phyloP scores from a whole-genome alignment of 2,797 vertebrate genomes.

The Lagodon rhomboides region DNA sequence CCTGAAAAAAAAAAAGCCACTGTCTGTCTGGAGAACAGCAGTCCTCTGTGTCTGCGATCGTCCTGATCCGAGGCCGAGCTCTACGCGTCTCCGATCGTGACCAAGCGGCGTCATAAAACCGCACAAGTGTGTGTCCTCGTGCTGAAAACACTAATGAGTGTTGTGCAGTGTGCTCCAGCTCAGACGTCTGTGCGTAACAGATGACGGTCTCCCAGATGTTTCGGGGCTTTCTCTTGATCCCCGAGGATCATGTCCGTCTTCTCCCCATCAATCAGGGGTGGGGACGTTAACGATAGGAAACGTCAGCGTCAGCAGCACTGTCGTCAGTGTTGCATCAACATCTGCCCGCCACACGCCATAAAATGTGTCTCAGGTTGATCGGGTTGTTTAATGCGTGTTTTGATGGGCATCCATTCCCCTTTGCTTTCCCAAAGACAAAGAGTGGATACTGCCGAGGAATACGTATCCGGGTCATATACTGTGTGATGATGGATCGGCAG shows the following conservation, averaged over 20 bases:
- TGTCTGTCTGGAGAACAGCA: conserved; percentile 48
- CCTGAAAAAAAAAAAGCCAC: conserved; percentile 39
- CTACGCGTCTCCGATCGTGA: background rate
- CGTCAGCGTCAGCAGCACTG: conserved; percentile 32
- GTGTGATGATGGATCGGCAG: background rate
- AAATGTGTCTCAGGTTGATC: conserved; percentile 27
- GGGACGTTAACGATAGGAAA: conserved; percentile 58
- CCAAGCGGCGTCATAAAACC: conserved; percentile 17
- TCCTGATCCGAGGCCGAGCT: conserved; percentile 2
- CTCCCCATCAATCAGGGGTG: conserved; percentile 26
- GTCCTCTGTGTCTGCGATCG: conserved; percentile 30
- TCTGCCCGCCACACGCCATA: conserved; percentile 56
- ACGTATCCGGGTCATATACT: background rate
- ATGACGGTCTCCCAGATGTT: conserved; percentile 45
- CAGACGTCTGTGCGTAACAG: conserved; percentile 43
- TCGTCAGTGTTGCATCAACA: conserved; percentile 49
- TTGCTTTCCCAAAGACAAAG: background rate
- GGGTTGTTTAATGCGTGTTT: conserved; percentile 7
- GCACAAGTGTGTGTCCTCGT: background rate
- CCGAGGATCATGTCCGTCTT: background rate
- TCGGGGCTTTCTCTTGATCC: conserved; percentile 37
- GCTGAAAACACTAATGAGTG: conserved; percentile 22
- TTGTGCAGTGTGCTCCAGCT: conserved; percentile 16
- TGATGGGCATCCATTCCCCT: conserved; percentile 12
- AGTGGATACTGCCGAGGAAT: background rate